A percentile compares a stretch with the other conserved stretches of the same genome.
These are phyloP conservation scores for Epinephelus awoara DNA, from an alignment of 2,797 vertebrate species.

Conservation along the genomic window DNA sequence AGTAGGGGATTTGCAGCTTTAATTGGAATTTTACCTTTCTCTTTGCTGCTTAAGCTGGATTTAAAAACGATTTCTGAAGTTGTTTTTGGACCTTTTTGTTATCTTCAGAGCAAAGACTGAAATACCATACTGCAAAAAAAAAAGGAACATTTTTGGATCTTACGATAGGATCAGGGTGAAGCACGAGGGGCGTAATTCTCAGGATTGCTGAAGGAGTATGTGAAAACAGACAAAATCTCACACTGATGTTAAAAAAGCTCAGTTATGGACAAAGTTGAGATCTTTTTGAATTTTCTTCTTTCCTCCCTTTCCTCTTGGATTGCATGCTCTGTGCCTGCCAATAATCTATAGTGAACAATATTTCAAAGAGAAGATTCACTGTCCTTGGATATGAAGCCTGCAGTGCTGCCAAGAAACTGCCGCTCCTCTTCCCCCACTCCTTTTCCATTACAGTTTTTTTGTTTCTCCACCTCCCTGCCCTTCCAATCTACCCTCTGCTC, in stretches of 20 bases:
- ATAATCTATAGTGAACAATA: constrained; percentile 49
- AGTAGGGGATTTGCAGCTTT: not conserved
- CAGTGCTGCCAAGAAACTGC: constrained; percentile 31
- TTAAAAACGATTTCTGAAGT: not conserved
- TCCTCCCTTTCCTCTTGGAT: constrained; percentile 7
- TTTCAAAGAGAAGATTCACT: constrained; percentile 50
- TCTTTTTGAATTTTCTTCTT: constrained; percentile 11
- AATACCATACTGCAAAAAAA: not conserved
- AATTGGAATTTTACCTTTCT: not conserved
- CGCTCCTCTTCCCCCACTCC: not conserved
- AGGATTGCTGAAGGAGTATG: constrained; percentile 9
- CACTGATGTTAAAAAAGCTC: constrained; percentile 16
- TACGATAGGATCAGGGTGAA: not conserved
- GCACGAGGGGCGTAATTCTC: not conserved
- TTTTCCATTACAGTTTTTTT: constrained; percentile 45
- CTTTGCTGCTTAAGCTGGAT: not conserved
- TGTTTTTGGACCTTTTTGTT: constrained; percentile 10
- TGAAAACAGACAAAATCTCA: constrained; percentile 13
- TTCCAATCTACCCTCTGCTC: constrained; percentile 53
- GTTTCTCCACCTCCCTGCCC: constrained; percentile 23
- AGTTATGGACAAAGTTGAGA: constrained; percentile 13
- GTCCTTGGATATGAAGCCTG: constrained; percentile 35
- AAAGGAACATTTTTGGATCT: not conserved
- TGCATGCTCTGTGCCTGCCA: constrained; percentile 31
- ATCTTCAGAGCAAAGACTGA: not conserved